A percentile compares a stretch with the other conserved stretches of the same genome.
phyloP scores from a whole-genome alignment of 2,797 vertebrate genomes.

The Scleropages formosus region DNA sequence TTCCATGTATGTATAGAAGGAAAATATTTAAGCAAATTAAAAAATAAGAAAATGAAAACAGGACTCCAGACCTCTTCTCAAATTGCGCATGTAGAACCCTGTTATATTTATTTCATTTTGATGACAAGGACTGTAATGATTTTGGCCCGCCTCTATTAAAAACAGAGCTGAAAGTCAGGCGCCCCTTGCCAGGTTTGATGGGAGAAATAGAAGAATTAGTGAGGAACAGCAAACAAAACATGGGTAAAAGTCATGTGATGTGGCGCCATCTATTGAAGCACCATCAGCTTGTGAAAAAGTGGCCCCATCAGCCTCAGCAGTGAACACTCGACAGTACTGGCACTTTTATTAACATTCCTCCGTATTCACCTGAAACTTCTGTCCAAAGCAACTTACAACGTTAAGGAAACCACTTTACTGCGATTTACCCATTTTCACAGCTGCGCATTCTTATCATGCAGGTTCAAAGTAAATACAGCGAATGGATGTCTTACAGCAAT shows the following conservation, averaged over 20 bases:
- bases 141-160: conserved; percentile 6
- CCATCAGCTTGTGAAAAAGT: background rate
- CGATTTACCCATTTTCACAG: too few species aligned
- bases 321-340: background rate
- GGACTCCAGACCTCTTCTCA: conserved; percentile 8
- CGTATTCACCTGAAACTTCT: too few species aligned
- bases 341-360: too few species aligned
- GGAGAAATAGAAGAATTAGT: background rate
- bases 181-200: background rate
- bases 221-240: background rate
- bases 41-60: conserved; percentile 24
- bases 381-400: too few species aligned
- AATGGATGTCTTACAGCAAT: too few species aligned
- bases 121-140: conserved; percentile 23
- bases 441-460: too few species aligned
- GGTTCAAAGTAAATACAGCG: too few species aligned
- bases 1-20: conserved; percentile 21
- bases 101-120: conserved; percentile 18
- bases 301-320: background rate
- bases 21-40: conserved; percentile 25
- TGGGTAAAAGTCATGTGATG: conserved; percentile 8
- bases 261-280: conserved; percentile 33
- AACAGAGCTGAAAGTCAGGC: background rate
- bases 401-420: too few species aligned
- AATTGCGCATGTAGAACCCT: conserved; percentile 21